Base-by-base conservation (phyloP, 2,797 vertebrate genomes). In the Sciurus vulgaris region DNA sequence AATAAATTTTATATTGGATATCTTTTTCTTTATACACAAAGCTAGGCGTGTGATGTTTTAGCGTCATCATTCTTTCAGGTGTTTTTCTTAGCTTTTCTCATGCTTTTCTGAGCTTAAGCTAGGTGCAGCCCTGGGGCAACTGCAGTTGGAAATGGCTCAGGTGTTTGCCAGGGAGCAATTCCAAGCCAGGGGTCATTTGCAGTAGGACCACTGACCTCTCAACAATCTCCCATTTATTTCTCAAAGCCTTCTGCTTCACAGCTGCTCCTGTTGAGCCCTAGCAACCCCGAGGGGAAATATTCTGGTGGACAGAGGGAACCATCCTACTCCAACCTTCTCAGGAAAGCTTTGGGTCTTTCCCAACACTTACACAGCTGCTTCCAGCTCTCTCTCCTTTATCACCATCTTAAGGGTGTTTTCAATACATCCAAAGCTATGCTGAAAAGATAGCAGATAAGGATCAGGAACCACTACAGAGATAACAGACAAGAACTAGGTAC, bases 371-470 rank as follows among this genome's bases (percentile, higher is more conserved):
- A n/a, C 88, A 76, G 38, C n/a, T 69, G 38, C 28, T 73, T 96
- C 30, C 56, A 70, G 26, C 28, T 87, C 72, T 93, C 17, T 33
- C n/a, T 67, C 67, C 76, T 88, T 91, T 93, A 76, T 91, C 79
- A 7, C 51, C 77, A 24, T 73, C 86, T 91, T 79, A 26, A 35
- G 67, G 44, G 65, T 30, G 49, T 72, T 41, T 3, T 67, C 51
- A 51, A 30, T 38, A 70, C 49, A n/a, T 13, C 69, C 49, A 65
- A 72, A 13, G 30, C 51, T 91, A 79, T 22, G 7, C 18, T 41
- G 28, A 22, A 51, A 87, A 96, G 61, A 47, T 44, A 59, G 51
- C 33, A 78, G 87, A 89, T 84, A 86, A 74, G 20, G 54, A 44
- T 30, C 78, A 72, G 65, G 65, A 65, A 28, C 5, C 33, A 51